Evolutionary conservation across 2,888 invertebrate species (phyloP).

Genomic region (Hirtodrosophila duncani): DNA sequence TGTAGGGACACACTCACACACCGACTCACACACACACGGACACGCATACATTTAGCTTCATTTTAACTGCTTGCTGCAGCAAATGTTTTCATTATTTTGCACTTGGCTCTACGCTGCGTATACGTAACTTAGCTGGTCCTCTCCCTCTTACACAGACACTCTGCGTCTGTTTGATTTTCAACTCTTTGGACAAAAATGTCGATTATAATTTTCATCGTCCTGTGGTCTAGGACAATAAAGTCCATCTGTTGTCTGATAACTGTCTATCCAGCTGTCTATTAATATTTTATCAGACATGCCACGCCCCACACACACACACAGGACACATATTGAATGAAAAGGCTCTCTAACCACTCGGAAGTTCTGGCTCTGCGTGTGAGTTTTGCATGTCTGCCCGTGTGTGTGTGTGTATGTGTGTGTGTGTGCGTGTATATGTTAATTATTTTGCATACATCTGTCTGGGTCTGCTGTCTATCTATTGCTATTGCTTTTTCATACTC

Average conservation of each 20-base stretch:
- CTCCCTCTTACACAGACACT: no score
- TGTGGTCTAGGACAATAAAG: slow-evolving; percentile 74
- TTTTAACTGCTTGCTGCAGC: no score
- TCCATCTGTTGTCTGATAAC: slow-evolving; percentile 77
- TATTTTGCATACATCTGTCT: slow-evolving; percentile 65
- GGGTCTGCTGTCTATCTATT: slow-evolving; percentile 7
- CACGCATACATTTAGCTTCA: no score
- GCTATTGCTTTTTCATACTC: slow-evolving; percentile 37
- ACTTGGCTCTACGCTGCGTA: no score
- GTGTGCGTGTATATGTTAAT: slow-evolving; percentile 54
- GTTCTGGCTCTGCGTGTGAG: neutral
- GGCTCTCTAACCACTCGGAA: slow-evolving; percentile 5
- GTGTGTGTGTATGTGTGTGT: neutral
- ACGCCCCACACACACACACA: slow-evolving; percentile 32
- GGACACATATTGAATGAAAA: no score
- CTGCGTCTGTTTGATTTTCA: slow-evolving; percentile 65
- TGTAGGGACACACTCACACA: no score
- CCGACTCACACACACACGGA: no score
- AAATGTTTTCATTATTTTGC: no score
- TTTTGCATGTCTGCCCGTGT: no score
- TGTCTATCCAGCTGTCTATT: slow-evolving; percentile 76
- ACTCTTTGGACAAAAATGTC: slow-evolving; percentile 52
- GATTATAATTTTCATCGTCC: slow-evolving; percentile 71
- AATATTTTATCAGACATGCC: slow-evolving; percentile 74
- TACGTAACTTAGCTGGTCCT: no score